A percentile compares a stretch with the other conserved stretches of the same genome.
These are phyloP conservation scores for Argyrosomus regius DNA, from an alignment of 2,797 vertebrate genomes.

Conservation along the genomic window DNA sequence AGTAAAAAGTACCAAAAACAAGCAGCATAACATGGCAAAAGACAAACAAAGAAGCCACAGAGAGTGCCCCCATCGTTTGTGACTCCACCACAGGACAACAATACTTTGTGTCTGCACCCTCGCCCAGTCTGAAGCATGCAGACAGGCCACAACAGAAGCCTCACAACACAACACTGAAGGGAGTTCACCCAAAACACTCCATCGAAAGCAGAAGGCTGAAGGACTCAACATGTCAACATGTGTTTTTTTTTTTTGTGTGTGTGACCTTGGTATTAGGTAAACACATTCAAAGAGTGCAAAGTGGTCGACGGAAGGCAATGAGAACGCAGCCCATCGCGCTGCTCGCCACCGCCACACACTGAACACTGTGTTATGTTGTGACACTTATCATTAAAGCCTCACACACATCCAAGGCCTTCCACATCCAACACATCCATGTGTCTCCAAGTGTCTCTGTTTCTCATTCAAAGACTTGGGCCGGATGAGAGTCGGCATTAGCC, in stretches of 20 bases:
- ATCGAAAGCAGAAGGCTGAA: slow-evolving; percentile 29
- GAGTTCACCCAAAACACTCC: slow-evolving; percentile 46
- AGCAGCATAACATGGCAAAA: slow-evolving; percentile 49
- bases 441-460: slow-evolving; percentile 38
- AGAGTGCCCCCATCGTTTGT: slow-evolving; percentile 37
- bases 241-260: slow-evolving; percentile 7
- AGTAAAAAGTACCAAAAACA: slow-evolving; percentile 45
- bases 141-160: slow-evolving; percentile 65
- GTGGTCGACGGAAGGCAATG: not conserved
- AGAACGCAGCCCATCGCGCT: not conserved
- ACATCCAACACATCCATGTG: not conserved
- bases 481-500: slow-evolving; percentile 34
- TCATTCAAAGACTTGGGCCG: slow-evolving; percentile 27
- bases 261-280: slow-evolving; percentile 36
- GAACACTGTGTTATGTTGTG: not conserved
- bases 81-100: slow-evolving; percentile 53
- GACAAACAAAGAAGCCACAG: slow-evolving; percentile 65
- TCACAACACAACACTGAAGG: slow-evolving; percentile 41
- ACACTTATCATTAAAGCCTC: not conserved
- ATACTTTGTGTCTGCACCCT: slow-evolving; percentile 51
- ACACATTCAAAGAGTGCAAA: slow-evolving; percentile 17
- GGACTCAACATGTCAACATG: slow-evolving; percentile 19
- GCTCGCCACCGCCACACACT: not conserved
- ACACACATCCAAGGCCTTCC: not conserved
- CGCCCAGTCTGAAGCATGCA: slow-evolving; percentile 56